Evolutionary conservation across 2,888 invertebrate species (phyloP), one percentile per base, ranked within the genome.

Genomic region (Ormyrus rosae): DNA sequence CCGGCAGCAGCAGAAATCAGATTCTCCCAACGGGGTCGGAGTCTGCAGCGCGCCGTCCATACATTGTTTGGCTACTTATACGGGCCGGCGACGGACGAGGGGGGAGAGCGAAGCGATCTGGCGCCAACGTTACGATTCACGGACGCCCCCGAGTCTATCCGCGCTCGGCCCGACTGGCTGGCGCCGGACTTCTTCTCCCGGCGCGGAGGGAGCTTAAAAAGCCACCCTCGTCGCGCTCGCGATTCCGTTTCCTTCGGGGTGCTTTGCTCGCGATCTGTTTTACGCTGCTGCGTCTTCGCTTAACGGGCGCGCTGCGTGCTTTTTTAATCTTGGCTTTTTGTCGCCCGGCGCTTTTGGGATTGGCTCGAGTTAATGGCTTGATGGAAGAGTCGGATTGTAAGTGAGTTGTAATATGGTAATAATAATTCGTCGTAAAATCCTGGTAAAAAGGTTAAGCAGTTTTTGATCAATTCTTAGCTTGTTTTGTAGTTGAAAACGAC

Each of bases 101-200:
- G 55, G 11, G 50, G 53, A 60, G 53, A 19, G 55, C 9, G 45
- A 51, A 65, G 67, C 46, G 68, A 73, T 68, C 68, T 68, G 79
- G 73, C 79, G 79, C 79, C 79, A 67, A 48, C 7, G 56, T 68
- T 73, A 68, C 73, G 79, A 74, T 74, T 63, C 79, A 58, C 58
- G 48, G 79, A 73, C 81, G 81, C 64, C 81, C 64, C 64, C 69
- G 63, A 13, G 81, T 78, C 81, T 81, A 45, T 34, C 60, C 63
- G 70, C 64, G 69, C 75, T 64, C 61, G 11, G 55, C 58, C 58
- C 55, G 68, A 53, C 70, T 78, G 51, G 60, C 72, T 73, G 81
- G 81, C 81, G 81, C 81, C 81, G 55, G 61, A 69, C 73, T 50
- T 55, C 56, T 63, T 13, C 55, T 53, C 58, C 34, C 11, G 50